A percentile compares a stretch with the other conserved stretches of the same genome.
Conservation (phyloP, 2,113 vertebrate species). For the Andinoacara biseriatus region DNA sequence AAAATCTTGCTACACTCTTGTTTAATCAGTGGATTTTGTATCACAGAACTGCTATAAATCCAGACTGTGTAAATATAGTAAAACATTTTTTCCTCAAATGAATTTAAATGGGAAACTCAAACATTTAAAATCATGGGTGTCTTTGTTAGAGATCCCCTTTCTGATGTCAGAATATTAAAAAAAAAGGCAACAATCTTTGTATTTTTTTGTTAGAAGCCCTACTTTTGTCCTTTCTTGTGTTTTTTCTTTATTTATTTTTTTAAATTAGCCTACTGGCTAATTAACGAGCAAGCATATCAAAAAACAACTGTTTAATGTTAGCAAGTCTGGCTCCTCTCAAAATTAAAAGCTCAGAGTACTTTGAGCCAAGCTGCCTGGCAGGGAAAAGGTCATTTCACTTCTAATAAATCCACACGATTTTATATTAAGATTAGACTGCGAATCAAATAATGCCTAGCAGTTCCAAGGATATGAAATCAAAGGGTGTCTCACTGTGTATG, state of each 20-base stretch:
- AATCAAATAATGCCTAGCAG: conserved; percentile 17
- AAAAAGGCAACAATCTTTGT: background rate
- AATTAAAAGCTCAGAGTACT: conserved; percentile 15
- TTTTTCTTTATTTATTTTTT: background rate
- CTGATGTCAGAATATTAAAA: background rate
- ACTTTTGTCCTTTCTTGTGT: too few relatives aligned
- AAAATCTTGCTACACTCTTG: background rate
- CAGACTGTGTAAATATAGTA: background rate
- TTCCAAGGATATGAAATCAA: conserved; percentile 25
- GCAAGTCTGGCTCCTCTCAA: conserved; percentile 35
- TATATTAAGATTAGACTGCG: conserved; percentile 16
- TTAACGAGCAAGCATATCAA: background rate
- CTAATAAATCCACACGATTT: conserved; percentile 47
- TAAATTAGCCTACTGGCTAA: conserved; percentile 24
- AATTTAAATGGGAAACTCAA: background rate
- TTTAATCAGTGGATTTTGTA: background rate
- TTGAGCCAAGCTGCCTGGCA: conserved; percentile 25
- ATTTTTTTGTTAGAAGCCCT: background rate
- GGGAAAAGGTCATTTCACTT: conserved; percentile 32
- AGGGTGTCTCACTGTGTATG: conserved; percentile 1
- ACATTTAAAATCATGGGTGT: background rate
- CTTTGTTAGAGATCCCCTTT: background rate
- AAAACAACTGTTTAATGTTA: conserved; percentile 42
- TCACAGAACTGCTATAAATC: background rate
- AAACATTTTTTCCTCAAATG: background rate